Evolutionary conservation across 2,113 vertebrate species (phyloP).

Genomic region (Cathartes aura): DNA sequence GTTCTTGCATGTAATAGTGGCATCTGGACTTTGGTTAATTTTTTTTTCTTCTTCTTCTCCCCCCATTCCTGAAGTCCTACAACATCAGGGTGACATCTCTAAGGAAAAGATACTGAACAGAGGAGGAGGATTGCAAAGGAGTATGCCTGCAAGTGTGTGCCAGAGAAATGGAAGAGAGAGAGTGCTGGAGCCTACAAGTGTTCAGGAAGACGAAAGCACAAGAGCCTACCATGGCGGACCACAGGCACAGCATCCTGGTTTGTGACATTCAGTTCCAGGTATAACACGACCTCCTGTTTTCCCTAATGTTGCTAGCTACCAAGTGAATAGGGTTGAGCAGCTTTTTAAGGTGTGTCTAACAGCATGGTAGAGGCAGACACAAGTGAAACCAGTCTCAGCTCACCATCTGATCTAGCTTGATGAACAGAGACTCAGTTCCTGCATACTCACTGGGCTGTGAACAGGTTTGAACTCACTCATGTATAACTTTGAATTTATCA

Average conservation of each 20-base stretch:
- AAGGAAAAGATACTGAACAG: neutral
- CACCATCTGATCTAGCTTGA: neutral
- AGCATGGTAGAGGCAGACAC: too few species aligned
- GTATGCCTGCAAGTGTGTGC: neutral
- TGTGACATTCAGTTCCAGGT: neutral
- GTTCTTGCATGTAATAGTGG: neutral
- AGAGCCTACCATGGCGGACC: neutral
- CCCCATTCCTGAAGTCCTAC: neutral
- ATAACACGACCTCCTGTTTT: neutral
- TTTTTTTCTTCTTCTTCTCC: too few species aligned
- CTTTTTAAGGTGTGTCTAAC: neutral
- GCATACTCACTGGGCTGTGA: neutral
- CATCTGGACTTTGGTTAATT: neutral
- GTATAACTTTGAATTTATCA: neutral
- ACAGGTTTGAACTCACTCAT: neutral
- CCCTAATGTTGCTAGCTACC: neutral
- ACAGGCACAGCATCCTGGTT: neutral
- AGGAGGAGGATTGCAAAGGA: neutral
- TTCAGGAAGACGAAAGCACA: neutral
- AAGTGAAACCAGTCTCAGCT: neutral
- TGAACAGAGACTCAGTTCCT: neutral
- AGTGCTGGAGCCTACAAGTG: neutral
- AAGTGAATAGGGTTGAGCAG: neutral
- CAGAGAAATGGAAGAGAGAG: neutral
- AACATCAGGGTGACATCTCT: fast-evolving